Evolutionary conservation across 2,888 invertebrate genomes (phyloP).

Genomic region (Lamellibrachia satsuma): DNA sequence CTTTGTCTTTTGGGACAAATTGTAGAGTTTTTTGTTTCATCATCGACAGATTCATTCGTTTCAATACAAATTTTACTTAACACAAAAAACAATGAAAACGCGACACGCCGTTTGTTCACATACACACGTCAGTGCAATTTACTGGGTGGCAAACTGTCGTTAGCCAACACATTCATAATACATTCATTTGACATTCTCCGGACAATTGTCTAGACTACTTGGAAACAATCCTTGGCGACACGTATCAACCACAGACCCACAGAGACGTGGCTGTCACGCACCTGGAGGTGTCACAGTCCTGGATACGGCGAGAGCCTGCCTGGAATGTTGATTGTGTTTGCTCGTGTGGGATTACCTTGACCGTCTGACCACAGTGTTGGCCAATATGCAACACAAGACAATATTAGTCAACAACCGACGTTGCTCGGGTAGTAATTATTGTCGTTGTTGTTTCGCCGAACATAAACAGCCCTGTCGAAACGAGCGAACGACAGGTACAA

Average conservation of each 20-base stretch:
- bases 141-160: neutral
- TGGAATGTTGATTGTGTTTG: conserved; percentile 2
- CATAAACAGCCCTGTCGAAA: neutral
- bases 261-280: neutral
- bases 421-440: neutral
- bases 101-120: neutral
- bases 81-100: no score
- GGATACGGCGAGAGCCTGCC: neutral
- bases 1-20: no score
- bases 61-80: no score
- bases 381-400: no score
- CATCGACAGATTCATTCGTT: no score
- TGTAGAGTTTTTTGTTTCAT: no score
- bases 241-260: neutral
- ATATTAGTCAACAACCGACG: neutral
- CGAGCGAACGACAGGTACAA: neutral
- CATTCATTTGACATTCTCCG: no score
- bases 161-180: no score
- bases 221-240: neutral
- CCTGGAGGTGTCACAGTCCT: neutral
- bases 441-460: neutral
- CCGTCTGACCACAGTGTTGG: no score
- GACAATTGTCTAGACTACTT: neutral
- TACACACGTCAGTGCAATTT: neutral
- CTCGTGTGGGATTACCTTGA: neutral